These are phyloP conservation scores for Plecotus auritus DNA, from an alignment of 2,113 vertebrate species.

Conservation along the genomic window DNA sequence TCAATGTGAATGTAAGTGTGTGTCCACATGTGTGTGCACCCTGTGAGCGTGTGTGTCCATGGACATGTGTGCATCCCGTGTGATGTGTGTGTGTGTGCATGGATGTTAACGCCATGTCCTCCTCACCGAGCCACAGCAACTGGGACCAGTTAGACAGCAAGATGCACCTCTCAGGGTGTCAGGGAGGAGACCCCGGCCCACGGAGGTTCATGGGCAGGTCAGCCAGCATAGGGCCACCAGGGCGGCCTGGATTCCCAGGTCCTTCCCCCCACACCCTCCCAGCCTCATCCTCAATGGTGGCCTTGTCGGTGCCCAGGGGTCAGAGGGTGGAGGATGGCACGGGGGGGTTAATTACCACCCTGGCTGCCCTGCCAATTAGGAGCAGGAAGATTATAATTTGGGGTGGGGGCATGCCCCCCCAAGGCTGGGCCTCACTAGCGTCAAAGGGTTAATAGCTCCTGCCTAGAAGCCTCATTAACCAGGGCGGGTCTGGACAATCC, in stretches of 20 bases:
- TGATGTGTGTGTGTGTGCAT: no score
- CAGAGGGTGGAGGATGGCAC: slow-evolving; percentile 4
- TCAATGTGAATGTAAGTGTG: neutral
- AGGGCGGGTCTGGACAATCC: neutral
- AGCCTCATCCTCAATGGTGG: neutral
- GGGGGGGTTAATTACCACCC: slow-evolving; percentile 53
- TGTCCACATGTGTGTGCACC: neutral
- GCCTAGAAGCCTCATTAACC: slow-evolving; percentile 65
- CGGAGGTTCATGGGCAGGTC: neutral
- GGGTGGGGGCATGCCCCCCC: slow-evolving; percentile 47
- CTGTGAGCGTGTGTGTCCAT: neutral
- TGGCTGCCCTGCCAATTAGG: slow-evolving; percentile 64
- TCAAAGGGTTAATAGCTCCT: slow-evolving; percentile 64
- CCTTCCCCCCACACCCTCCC: neutral
- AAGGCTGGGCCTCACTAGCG: slow-evolving; percentile 3
- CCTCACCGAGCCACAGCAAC: neutral
- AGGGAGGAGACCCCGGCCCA: neutral
- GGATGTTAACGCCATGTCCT: neutral
- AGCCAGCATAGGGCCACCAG: fast-evolving
- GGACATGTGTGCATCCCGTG: no score
- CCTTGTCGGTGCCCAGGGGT: slow-evolving; percentile 14
- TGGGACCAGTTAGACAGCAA: neutral
- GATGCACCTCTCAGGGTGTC: neutral
- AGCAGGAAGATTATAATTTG: slow-evolving; percentile 63
- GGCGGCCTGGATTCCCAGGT: neutral